phyloP scores from a whole-genome alignment of 2,888 invertebrate genomes.

The Lypha dubia region DNA sequence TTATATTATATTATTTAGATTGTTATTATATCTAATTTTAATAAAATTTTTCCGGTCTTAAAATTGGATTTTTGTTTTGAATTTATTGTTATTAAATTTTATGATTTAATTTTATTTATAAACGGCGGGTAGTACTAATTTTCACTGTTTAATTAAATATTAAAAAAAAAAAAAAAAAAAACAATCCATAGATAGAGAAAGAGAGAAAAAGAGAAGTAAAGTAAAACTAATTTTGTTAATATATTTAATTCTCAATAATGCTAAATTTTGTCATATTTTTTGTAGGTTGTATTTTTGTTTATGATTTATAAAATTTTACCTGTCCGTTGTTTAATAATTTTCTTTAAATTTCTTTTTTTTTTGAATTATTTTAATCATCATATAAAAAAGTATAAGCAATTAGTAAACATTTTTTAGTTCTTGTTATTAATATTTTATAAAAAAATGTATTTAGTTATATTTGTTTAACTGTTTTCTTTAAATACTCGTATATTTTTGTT shows the following conservation, averaged over 20 bases:
- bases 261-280: slow-evolving; percentile 39
- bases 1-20: slow-evolving; percentile 27
- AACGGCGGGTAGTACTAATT: slow-evolving; percentile 71
- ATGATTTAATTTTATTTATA: slow-evolving; percentile 32
- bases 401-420: slow-evolving; percentile 60
- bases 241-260: slow-evolving; percentile 13
- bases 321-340: slow-evolving; percentile 38
- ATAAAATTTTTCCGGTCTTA: slow-evolving; percentile 39
- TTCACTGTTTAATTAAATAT: slow-evolving; percentile 57
- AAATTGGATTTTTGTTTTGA: slow-evolving; percentile 41
- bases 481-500: slow-evolving; percentile 59
- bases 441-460: slow-evolving; percentile 20
- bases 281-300: slow-evolving; percentile 16
- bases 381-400: slow-evolving; percentile 68
- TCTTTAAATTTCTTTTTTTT: no score
- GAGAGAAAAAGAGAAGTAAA: slow-evolving; percentile 21
- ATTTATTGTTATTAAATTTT: slow-evolving; percentile 41
- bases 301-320: slow-evolving; percentile 55
- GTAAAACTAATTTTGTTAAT: slow-evolving; percentile 36
- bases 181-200: slow-evolving; percentile 25
- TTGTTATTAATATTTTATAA: slow-evolving; percentile 57
- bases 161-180: slow-evolving; percentile 9
- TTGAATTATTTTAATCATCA: slow-evolving; percentile 40
- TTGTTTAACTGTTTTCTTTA: slow-evolving; percentile 39
- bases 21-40: slow-evolving; percentile 46